Conservation (phyloP, 2,113 vertebrate species). For the Isurus oxyrinchus region DNA sequence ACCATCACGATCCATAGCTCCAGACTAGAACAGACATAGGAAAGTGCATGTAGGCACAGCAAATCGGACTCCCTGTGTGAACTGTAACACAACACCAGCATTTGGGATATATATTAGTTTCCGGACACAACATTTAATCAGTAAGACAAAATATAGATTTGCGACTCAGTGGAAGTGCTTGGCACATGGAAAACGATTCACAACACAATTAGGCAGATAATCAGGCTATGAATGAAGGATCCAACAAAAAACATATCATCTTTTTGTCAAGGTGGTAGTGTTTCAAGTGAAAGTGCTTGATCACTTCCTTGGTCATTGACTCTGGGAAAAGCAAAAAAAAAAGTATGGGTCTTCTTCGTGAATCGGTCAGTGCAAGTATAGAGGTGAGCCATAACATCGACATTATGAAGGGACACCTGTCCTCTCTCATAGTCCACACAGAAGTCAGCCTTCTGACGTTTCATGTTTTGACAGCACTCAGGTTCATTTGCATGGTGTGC, state of each 20-base stretch:
- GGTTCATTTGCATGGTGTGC: background rate
- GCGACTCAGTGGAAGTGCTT: background rate
- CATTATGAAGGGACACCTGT: constrained; percentile 32
- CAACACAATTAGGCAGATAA: background rate
- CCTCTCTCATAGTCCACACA: constrained; percentile 26
- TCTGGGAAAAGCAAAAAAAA: background rate
- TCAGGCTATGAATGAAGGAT: background rate
- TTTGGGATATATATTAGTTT: background rate
- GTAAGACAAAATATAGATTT: background rate
- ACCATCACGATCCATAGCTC: background rate
- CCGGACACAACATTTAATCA: too few relatives aligned
- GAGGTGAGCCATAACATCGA: constrained; percentile 24
- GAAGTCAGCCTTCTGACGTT: background rate
- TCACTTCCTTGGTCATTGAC: background rate
- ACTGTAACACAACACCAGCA: too few relatives aligned
- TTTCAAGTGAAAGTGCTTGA: background rate
- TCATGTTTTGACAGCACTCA: background rate
- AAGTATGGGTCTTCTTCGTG: background rate
- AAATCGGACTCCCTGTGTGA: background rate
- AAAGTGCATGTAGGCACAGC: background rate
- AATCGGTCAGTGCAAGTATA: background rate
- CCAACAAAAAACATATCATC: background rate
- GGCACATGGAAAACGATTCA: background rate
- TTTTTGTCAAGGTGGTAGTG: background rate
- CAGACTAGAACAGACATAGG: background rate